Conservation (phyloP, 1,140 invertebrate genomes). For the Caenorhabditis briggsae region DNA sequence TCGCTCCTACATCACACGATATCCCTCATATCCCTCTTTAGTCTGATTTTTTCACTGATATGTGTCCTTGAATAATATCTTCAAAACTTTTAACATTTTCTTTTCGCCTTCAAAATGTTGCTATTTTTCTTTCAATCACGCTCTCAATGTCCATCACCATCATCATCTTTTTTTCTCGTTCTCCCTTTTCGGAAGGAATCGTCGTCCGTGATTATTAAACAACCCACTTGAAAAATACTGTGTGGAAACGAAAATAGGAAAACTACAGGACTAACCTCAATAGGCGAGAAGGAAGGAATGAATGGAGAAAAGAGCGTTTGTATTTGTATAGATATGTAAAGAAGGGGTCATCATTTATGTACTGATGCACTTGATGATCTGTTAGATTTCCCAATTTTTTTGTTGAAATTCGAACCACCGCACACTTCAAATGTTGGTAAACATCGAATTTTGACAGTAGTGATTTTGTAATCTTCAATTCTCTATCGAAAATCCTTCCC, state of each 20-base stretch:
- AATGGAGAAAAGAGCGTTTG: background rate
- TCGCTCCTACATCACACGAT: too few species aligned
- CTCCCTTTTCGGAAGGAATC: background rate
- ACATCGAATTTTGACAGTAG: too few species aligned
- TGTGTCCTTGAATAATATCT: background rate
- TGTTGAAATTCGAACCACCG: too few species aligned
- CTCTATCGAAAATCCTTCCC: too few species aligned
- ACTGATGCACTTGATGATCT: constrained; percentile 5
- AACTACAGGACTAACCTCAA: too few species aligned
- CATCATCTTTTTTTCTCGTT: background rate
- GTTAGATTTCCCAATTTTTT: background rate
- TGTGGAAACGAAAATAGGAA: too few species aligned
- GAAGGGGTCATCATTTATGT: background rate
- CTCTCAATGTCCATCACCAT: constrained; percentile 34
- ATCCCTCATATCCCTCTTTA: too few species aligned
- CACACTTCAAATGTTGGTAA: too few species aligned
- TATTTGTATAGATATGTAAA: background rate
- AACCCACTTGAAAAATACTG: constrained; percentile 20
- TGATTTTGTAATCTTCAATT: too few species aligned
- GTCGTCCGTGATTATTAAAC: constrained; percentile 9
- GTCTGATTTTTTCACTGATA: too few species aligned
- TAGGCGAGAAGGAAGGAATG: too few species aligned
- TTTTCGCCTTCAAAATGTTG: background rate
- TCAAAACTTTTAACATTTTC: background rate
- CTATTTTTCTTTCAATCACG: background rate